A percentile compares a stretch with the other conserved stretches of the same genome.
Evolutionary conservation across 1,140 invertebrate genomes (phyloP).

Genomic region (Ylistrum balloti): DNA sequence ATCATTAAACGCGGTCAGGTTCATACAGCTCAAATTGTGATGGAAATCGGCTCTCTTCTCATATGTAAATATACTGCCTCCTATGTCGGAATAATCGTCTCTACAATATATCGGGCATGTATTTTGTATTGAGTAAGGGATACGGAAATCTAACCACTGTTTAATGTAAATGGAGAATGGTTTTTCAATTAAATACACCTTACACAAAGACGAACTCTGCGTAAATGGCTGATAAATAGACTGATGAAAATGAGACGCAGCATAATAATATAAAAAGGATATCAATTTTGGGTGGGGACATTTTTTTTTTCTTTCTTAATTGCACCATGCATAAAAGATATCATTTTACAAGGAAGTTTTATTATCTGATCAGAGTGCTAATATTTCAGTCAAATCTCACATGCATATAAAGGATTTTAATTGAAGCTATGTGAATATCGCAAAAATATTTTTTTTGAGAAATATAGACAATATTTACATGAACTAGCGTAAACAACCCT

Average conservation of each 20-base stretch:
- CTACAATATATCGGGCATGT: not conserved
- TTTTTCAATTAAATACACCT: not conserved
- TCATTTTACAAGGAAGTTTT: too few relatives aligned
- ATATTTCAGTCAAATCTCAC: too few relatives aligned
- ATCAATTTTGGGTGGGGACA: not conserved
- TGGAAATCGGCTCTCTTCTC: constrained; percentile 8
- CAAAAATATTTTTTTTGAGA: too few relatives aligned
- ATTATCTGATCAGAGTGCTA: too few relatives aligned
- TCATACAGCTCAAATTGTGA: not conserved
- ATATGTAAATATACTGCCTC: not conserved
- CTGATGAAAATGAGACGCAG: too few relatives aligned
- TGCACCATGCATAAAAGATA: too few relatives aligned
- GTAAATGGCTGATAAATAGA: not conserved
- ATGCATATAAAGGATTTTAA: too few relatives aligned
- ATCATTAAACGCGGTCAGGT: not conserved
- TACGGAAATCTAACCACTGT: not conserved
- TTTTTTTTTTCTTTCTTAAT: too few relatives aligned
- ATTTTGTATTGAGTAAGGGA: not conserved
- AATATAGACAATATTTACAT: too few relatives aligned
- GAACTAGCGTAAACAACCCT: too few relatives aligned
- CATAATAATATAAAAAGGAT: not conserved
- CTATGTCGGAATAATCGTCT: not conserved
- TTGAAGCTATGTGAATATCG: too few relatives aligned
- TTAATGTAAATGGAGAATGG: not conserved
- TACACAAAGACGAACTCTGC: not conserved